These are phyloP conservation scores for Ranitomeya variabilis DNA, from an alignment of 2,113 vertebrate genomes.

Conservation along the genomic window DNA sequence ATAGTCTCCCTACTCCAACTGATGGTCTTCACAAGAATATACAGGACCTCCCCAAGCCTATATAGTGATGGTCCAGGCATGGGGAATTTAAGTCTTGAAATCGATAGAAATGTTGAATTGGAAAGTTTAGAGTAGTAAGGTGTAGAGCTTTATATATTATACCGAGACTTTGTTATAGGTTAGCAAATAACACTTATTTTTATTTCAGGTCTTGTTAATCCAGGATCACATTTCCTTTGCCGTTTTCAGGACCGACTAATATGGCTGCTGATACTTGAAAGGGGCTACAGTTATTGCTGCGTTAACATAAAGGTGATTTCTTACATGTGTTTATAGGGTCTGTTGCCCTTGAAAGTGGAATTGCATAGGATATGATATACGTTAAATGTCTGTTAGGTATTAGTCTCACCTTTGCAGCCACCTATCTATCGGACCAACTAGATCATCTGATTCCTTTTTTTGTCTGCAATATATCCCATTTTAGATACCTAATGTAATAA, in stretches of 20 bases:
- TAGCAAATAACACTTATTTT: slow-evolving; percentile 1
- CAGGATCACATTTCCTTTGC: slow-evolving; percentile 94
- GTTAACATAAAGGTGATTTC: slow-evolving; percentile 90
- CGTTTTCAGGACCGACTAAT: slow-evolving; percentile 94
- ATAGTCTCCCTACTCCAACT: too few relatives aligned
- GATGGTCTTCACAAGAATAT: too few relatives aligned
- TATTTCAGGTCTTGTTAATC: slow-evolving; percentile 80
- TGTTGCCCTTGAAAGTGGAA: neutral
- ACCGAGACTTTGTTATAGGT: neutral
- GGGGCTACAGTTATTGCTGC: slow-evolving; percentile 92
- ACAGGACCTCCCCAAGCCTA: too few relatives aligned
- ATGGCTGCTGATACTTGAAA: slow-evolving; percentile 93
- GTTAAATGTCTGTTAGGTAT: too few relatives aligned
- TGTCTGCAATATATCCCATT: too few relatives aligned
- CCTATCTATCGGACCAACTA: too few relatives aligned
- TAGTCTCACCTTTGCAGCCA: too few relatives aligned
- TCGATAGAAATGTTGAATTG: neutral
- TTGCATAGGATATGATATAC: too few relatives aligned
- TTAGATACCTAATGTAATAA: too few relatives aligned
- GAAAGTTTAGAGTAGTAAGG: neutral
- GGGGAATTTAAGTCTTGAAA: neutral
- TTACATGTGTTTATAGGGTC: neutral
- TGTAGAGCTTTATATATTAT: neutral
- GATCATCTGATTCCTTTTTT: too few relatives aligned
- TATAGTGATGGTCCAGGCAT: neutral